phyloP scores from a whole-genome alignment of 2,797 vertebrate genomes.

The Halcyon chelicuti region DNA sequence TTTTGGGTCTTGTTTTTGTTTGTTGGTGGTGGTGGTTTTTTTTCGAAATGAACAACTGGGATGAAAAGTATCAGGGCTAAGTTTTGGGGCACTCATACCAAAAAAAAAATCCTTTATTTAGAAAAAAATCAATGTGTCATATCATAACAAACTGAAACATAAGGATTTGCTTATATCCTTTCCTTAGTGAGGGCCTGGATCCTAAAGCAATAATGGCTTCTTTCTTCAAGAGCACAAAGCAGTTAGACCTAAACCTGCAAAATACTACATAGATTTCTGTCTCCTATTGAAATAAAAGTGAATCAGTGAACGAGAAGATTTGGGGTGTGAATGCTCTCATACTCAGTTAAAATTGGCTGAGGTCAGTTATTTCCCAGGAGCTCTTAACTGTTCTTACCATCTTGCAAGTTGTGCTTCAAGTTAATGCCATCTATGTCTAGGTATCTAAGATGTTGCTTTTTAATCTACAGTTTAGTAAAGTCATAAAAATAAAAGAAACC shows the following conservation, averaged over 20 bases:
- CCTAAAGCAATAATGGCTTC: neutral
- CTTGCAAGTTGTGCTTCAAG: neutral
- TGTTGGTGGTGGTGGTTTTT: no score
- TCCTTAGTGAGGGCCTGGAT: neutral
- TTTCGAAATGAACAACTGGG: neutral
- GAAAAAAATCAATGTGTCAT: neutral
- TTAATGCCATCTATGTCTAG: neutral
- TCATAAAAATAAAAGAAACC: neutral
- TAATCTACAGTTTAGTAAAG: neutral
- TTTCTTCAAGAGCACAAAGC: neutral
- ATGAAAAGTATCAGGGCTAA: neutral
- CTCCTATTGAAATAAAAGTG: neutral
- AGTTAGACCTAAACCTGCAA: neutral
- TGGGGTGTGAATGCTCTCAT: neutral
- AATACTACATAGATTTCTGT: neutral
- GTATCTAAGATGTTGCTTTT: neutral
- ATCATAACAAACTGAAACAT: neutral
- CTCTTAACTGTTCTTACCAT: neutral
- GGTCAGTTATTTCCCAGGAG: neutral
- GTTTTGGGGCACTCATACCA: neutral
- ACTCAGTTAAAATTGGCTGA: neutral
- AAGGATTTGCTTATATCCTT: neutral
- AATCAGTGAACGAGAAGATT: neutral
- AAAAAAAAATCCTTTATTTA: neutral
- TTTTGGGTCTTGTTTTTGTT: no score